phyloP scores from a whole-genome alignment of 2,888 invertebrate genomes.

The Oscheius myriophilus region DNA sequence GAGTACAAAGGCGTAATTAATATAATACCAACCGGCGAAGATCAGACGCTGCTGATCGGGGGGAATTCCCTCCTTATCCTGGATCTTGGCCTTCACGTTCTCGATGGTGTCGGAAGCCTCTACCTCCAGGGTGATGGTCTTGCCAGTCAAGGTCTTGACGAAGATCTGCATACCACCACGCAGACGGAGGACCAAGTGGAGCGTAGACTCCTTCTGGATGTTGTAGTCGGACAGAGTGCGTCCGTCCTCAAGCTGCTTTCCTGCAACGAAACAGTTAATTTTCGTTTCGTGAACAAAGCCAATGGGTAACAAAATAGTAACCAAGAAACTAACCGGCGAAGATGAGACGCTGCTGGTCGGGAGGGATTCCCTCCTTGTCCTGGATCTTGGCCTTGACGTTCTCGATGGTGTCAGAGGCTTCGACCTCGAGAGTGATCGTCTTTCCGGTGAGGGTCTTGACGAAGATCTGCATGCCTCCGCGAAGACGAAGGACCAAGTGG shows the following conservation, averaged over 20 bases:
- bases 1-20: constrained; percentile 44
- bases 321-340: constrained; percentile 73
- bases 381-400: constrained; percentile 28
- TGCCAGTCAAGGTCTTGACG: constrained; percentile 12
- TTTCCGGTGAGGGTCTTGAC: constrained; percentile 88
- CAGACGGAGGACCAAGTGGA: constrained; percentile 12
- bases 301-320: not conserved
- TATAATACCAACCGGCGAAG: constrained; percentile 9
- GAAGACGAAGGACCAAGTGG: constrained; percentile 22
- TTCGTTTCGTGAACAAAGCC: not conserved
- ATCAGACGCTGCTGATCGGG: constrained; percentile 19
- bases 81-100: constrained; percentile 20
- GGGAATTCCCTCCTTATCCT: constrained; percentile 20
- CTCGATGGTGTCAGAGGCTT: constrained; percentile 23
- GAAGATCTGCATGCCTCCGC: constrained; percentile 81
- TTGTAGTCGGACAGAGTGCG: constrained; percentile 20
- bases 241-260: constrained; percentile 79
- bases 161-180: constrained; percentile 20
- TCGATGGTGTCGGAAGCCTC: constrained; percentile 21
- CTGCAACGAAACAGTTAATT: constrained; percentile 15
- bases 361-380: constrained; percentile 25
- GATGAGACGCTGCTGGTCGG: constrained; percentile 27
- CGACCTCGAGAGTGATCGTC: constrained; percentile 73
- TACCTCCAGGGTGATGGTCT: constrained; percentile 18
- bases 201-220: constrained; percentile 21